Conservation (phyloP, 2,888 invertebrate genomes). For the Xanthorhoe spadicearia region DNA sequence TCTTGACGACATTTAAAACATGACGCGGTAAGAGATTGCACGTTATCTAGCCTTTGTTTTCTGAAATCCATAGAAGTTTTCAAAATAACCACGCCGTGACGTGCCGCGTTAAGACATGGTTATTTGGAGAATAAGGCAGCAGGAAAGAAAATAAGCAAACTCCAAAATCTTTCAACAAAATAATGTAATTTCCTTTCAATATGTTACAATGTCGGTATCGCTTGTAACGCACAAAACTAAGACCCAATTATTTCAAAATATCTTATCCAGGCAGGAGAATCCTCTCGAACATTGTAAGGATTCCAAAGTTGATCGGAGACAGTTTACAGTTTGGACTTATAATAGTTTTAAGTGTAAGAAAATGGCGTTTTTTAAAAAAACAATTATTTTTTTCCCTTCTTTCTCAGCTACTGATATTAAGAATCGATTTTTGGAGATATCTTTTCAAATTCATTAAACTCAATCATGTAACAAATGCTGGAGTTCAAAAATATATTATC, state of each 20-base stretch:
- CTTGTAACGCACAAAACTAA: background rate
- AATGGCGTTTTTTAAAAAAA: constrained; percentile 6
- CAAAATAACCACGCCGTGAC: no score
- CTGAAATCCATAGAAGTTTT: no score
- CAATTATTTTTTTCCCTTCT: no score
- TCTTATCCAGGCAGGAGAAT: constrained; percentile 22
- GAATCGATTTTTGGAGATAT: no score
- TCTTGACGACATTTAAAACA: no score
- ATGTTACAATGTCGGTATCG: background rate
- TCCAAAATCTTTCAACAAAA: no score
- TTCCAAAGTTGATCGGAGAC: constrained; percentile 51
- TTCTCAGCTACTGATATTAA: no score
- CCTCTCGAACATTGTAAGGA: constrained; percentile 50
- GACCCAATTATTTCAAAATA: constrained; percentile 1
- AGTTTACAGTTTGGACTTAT: constrained; percentile 37
- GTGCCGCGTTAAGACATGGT: no score
- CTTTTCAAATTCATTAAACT: background rate
- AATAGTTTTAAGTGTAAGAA: constrained; percentile 14
- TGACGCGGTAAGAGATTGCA: no score
- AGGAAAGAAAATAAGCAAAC: no score
- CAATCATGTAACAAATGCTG: background rate
- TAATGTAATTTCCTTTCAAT: background rate
- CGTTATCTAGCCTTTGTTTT: no score
- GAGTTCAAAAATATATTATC: background rate
- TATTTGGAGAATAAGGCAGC: no score